Conservation (phyloP, 1,140 invertebrate species). For the Diabrotica virgifera region DNA sequence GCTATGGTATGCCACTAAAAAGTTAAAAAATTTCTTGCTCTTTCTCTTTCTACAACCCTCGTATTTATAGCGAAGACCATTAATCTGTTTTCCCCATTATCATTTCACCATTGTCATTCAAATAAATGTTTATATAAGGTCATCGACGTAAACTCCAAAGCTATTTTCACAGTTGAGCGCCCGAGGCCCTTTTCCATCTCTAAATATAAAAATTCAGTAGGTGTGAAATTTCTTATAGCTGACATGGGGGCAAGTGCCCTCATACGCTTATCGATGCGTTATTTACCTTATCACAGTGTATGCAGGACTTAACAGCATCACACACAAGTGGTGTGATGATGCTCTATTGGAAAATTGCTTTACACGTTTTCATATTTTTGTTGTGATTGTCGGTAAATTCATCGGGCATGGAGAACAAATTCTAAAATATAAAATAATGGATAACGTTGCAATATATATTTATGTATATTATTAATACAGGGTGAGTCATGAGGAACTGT, state of each 20-base stretch:
- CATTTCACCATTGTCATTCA: not conserved
- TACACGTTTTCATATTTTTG: slow-evolving; percentile 27
- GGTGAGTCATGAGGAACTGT: too few species aligned
- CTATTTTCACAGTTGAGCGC: slow-evolving; percentile 39
- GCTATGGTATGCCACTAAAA: too few species aligned
- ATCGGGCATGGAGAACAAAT: not conserved
- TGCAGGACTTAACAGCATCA: slow-evolving; percentile 45
- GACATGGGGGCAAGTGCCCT: slow-evolving; percentile 22
- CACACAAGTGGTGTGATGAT: slow-evolving; percentile 15
- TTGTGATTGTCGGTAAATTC: not conserved
- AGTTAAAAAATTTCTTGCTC: too few species aligned
- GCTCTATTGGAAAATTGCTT: slow-evolving; percentile 41
- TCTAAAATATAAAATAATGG: not conserved
- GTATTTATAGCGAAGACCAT: too few species aligned
- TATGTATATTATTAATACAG: too few species aligned
- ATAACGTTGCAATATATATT: too few species aligned
- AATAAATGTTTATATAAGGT: not conserved
- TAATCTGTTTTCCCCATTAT: too few species aligned
- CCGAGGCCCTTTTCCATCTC: slow-evolving; percentile 35
- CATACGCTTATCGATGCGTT: slow-evolving; percentile 38
- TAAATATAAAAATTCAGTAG: slow-evolving; percentile 44
- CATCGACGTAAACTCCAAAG: slow-evolving; percentile 22
- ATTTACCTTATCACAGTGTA: slow-evolving; percentile 42
- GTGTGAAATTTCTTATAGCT: slow-evolving; percentile 46
- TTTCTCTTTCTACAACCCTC: too few species aligned